Conservation (phyloP, 1,140 invertebrate genomes). For the Macrocentrus cingulum region DNA sequence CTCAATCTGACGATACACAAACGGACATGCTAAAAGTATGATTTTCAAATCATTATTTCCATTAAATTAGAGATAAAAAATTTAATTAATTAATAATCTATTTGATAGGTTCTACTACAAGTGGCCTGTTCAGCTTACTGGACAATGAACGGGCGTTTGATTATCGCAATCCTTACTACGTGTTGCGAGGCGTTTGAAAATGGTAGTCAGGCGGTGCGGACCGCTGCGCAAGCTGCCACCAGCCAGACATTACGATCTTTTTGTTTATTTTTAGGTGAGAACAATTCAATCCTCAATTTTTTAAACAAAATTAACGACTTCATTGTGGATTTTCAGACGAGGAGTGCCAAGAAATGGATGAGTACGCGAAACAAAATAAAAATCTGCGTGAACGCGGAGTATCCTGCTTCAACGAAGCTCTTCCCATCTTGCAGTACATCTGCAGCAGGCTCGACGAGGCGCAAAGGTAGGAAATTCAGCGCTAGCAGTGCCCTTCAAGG, state of each 20-base stretch:
- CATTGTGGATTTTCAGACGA: constrained; percentile 62
- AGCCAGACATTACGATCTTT: constrained; percentile 81
- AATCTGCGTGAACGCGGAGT: constrained; percentile 70
- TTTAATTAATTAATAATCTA: too few species aligned
- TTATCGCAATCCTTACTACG: constrained; percentile 74
- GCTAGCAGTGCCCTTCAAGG: too few species aligned
- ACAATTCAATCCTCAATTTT: not conserved
- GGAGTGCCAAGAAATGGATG: constrained; percentile 73
- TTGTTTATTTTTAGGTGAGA: constrained; percentile 74
- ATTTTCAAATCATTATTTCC: not conserved
- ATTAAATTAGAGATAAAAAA: too few species aligned
- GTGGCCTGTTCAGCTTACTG: constrained; percentile 79
- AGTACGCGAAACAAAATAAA: constrained; percentile 64
- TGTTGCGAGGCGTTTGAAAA: constrained; percentile 75
- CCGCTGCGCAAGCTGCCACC: constrained; percentile 79
- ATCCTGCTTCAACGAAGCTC: constrained; percentile 86
- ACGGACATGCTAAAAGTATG: constrained; percentile 72
- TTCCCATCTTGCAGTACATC: constrained; percentile 86
- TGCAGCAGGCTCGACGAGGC: constrained; percentile 82
- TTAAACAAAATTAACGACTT: too few species aligned
- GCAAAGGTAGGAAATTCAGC: constrained; percentile 63
- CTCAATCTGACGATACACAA: constrained; percentile 74
- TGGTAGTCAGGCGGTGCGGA: constrained; percentile 75
- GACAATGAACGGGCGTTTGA: constrained; percentile 79
- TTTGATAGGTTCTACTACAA: constrained; percentile 72